phyloP scores from a whole-genome alignment of 2,797 vertebrate species.

The Tragelaphus eurycerus region DNA sequence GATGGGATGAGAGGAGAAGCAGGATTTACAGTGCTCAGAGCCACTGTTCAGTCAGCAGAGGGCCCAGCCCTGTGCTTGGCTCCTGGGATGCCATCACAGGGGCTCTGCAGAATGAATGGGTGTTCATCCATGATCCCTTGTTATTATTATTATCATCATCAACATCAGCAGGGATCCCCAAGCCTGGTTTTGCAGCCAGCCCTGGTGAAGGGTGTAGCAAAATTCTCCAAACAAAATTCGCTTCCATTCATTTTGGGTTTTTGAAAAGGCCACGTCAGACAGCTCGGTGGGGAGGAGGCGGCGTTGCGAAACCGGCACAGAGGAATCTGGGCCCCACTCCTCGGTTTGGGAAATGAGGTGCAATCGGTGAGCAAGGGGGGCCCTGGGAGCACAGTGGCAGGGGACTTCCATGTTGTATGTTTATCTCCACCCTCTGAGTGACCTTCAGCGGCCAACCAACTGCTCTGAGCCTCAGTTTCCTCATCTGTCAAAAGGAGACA shows the following conservation, averaged over 20 bases:
- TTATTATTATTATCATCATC: not conserved
- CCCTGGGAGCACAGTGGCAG: not conserved
- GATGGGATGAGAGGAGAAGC: not conserved
- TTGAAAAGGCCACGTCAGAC: slow-evolving; percentile 79
- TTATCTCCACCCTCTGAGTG: not conserved
- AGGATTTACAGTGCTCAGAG: fast-evolving
- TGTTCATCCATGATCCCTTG: not conserved
- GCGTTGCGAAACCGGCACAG: slow-evolving; percentile 65
- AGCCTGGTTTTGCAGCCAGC: slow-evolving; percentile 78
- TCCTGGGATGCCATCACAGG: not conserved
- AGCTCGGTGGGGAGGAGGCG: slow-evolving; percentile 67
- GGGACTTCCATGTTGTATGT: not conserved
- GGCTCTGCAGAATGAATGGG: not conserved
- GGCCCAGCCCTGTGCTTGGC: not conserved
- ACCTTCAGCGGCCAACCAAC: not conserved
- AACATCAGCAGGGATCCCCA: slow-evolving; percentile 55
- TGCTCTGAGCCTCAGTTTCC: slow-evolving; percentile 20
- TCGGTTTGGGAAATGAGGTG: slow-evolving; percentile 4
- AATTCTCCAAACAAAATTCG: slow-evolving; percentile 79
- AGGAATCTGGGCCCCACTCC: slow-evolving; percentile 57
- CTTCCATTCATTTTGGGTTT: slow-evolving; percentile 79
- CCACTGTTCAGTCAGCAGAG: not conserved
- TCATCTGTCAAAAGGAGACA: slow-evolving; percentile 7
- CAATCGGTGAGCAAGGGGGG: not conserved
- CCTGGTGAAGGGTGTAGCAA: slow-evolving; percentile 73